Base-by-base conservation (phyloP, 2,888 invertebrate species). In the Synergus laeviventris region DNA sequence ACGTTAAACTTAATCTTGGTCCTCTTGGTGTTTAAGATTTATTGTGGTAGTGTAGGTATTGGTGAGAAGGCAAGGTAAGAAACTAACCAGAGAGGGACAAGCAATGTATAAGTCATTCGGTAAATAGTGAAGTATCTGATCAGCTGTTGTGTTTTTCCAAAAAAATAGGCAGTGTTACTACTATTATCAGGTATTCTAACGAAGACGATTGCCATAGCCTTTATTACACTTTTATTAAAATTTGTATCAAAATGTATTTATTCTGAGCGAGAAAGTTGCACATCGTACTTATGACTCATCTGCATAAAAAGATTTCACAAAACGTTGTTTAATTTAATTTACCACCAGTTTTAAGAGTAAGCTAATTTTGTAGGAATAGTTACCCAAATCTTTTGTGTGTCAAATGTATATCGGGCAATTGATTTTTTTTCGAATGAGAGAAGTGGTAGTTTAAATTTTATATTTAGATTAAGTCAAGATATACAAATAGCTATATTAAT, bases 231-330 rank as follows among this genome's bases (percentile, higher is more conserved):
- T 49, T 70, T 45, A 49, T 45, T 66, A 3, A 31, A 12, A 2
- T 11, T 14, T 42, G 3, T 14, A n/a, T 49, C 9, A 49, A 70
- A 70, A 49, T 24, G 31, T 16, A 4, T 21, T 70, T n/a, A 3
- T 49, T 70, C n/a, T 49, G 49, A 49, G n/a, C 49, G 49, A 36
- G 70, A 70, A 70, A 70, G 59, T 73, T 70, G 21, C 60, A 38
- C 39, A 31, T 54, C 60, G 73, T 54, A 73, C 61, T 54, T 73
- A 73, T 76, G 76, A 76, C 76, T 76, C 76, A 76, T 73, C 62
- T 73, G 49, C 42, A 76, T 56, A 54, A 73, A 76, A 76, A 76
- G 76, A 73, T 76, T 73, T 76, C 76, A 75, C 62, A 75, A 54
- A 49, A 64, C 64, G 66, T 70, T 70, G 11, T 49, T 70, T 70